Base-by-base conservation (phyloP, 2,888 invertebrate genomes). In the Archips crataeganus region DNA sequence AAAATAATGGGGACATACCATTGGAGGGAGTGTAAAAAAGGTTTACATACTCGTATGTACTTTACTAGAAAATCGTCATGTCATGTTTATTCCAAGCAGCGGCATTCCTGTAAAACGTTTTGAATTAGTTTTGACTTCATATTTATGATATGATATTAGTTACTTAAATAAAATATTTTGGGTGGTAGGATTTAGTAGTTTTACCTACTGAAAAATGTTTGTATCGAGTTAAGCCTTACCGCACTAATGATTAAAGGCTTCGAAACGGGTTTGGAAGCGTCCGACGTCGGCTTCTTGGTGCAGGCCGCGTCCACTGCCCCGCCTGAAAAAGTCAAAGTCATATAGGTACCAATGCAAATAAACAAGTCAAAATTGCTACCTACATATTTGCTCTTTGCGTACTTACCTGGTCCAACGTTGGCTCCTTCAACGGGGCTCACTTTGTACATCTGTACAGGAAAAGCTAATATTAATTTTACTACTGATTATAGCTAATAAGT, bases 401-500 rank as follows among this genome's bases (percentile, higher is more conserved):
- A 54, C 76, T 76, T 79, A 49, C 93, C 92, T 79, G 90, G 85
- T n/a, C 88, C 89, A 59, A 85, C 84, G 68, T 77, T 82, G n/a
- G 84, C 85, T 23, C 70, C 83, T 76, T 88, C 89, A 10, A 75
- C 75, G 2, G 82, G 75, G 66, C 80, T 87, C 39, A 93, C 85
- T 85, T 92, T 90, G 79, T 94, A 94, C 82, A 94, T 81, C 94
- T 94, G 84, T 62, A 88, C 90, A 76, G 23, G 63, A 75, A 74
- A 15, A 39, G 39, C 6, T 39, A 39, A 5, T 39, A 39, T 39
- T 39, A 39, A 39, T 39, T 39, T 39, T 39, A 39, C 39, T 39
- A 5, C 39, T 39, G 4, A 39, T 39, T 39, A 39, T 23, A 23
- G 23, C 1, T 23, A 23, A 23, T 23, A 23, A 23, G 23, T 23